These are phyloP conservation scores for Herpailurus yagouaroundi DNA, from an alignment of 2,113 vertebrate genomes.

Conservation along the genomic window DNA sequence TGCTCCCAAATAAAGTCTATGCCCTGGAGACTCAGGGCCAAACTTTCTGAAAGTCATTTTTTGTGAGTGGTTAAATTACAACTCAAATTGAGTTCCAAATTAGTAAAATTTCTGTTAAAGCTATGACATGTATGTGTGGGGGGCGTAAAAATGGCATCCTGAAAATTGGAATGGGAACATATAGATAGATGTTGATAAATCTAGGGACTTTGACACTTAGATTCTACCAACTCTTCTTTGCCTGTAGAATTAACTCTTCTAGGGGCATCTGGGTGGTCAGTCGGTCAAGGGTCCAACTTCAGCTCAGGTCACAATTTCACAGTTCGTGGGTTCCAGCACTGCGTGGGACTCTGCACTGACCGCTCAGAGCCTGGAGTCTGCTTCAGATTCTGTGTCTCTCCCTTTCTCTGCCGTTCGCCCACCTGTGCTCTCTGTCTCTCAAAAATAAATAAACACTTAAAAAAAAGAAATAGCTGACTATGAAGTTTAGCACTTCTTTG, in stretches of 20 bases:
- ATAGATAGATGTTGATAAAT: background rate
- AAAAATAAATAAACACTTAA: no score
- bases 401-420: no score
- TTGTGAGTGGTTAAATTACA: background rate
- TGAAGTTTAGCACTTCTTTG: background rate
- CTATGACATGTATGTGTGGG: background rate
- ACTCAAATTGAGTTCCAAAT: background rate
- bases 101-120: background rate
- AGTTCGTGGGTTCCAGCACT: no score
- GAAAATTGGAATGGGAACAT: background rate
- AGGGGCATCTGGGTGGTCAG: no score
- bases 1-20: background rate
- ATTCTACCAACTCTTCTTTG: background rate
- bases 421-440: no score
- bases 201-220: background rate
- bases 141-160: background rate
- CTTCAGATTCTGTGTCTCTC: no score
- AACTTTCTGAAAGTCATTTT: background rate
- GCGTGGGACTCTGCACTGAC: no score
- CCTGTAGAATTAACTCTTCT: background rate
- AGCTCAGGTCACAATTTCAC: no score
- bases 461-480: background rate
- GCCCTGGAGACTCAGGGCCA: background rate
- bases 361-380: no score
- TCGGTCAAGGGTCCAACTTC: no score